Base-by-base conservation (phyloP, 2,113 vertebrate genomes). In the Pygoscelis adeliae region DNA sequence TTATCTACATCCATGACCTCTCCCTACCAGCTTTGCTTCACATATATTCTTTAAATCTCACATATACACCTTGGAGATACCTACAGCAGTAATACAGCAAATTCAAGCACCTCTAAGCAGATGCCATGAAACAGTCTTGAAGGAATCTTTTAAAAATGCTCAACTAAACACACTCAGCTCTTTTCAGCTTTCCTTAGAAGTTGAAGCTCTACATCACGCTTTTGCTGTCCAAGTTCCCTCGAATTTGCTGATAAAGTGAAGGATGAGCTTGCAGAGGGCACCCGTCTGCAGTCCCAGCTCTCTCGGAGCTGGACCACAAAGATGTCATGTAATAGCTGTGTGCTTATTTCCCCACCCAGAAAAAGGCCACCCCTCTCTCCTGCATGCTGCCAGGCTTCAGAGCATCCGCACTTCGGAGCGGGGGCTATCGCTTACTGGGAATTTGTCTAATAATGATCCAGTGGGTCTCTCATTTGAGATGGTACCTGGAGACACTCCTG, bases 351-450 rank as follows among this genome's bases (percentile, higher is more conserved):
- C 55, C 49, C 47, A 67, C 22, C 47, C 6, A 55, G 36, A 67
- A 81, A 50, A 80, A 36, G 49, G 15, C 4, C 13, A 10, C 38
- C 34, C 3, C 27, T 0, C 5, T 6, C 50, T 50, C 7, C 66
- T 49, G 52, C 49, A 42, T 0, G 0, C 23, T 7, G 9, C 25
- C 67, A 56, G 78, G 27, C 58, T 47, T 83, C 67, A 38, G 59
- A 70, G 44, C 52, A 77, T 2, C 79, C 3, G 1, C 42, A 3
- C 29, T 23, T 38, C 3, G 5, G 32, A 59, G 42, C 0, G 2
- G 30, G 32, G 27, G 11, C 42, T 72, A 17, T n/a, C 0, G 0
- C 69, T 84, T 11, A 23, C 2, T 1, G 29, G 22, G 25, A 82
- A 50, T 38, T 63, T 38, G 8, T 50, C 66, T 80, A 46, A 44